These are phyloP conservation scores for Drosophila leonis DNA, from an alignment of 2,888 invertebrate genomes.

Conservation along the genomic window DNA sequence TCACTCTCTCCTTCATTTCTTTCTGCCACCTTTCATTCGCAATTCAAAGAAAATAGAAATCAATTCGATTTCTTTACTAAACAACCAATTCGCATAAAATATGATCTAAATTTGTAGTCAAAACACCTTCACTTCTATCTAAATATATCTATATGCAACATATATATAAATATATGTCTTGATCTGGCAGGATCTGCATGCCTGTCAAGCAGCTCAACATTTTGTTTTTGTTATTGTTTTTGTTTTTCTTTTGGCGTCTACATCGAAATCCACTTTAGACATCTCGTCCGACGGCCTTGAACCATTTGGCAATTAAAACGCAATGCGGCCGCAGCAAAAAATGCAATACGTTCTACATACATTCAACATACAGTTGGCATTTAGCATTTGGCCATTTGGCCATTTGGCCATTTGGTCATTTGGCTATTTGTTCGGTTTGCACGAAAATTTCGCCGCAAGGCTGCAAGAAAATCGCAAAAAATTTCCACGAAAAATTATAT, in stretches of 20 bases:
- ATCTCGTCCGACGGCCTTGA: conserved; percentile 60
- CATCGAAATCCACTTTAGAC: conserved; percentile 72
- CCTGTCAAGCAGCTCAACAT: conserved; percentile 46
- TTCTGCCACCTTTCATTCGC: no score
- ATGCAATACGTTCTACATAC: conserved; percentile 24
- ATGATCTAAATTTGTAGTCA: not conserved
- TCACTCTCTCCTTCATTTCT: no score
- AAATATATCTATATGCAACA: not conserved
- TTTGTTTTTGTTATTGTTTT: conserved; percentile 22
- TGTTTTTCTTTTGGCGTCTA: conserved; percentile 41
- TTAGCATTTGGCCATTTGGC: conserved; percentile 30
- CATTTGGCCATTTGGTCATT: conserved; percentile 22
- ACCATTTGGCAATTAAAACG: conserved; percentile 78
- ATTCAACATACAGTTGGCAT: conserved; percentile 26
- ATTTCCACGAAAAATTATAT: conserved; percentile 33
- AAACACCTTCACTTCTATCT: conserved; percentile 13
- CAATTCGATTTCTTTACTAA: not conserved
- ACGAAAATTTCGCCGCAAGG: conserved; percentile 28
- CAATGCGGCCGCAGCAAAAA: conserved; percentile 42
- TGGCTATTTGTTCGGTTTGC: conserved; percentile 22
- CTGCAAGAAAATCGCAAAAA: conserved; percentile 10
- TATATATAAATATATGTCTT: conserved; percentile 2
- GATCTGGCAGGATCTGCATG: conserved; percentile 48
- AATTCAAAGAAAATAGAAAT: not conserved
- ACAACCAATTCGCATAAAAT: not conserved